Conservation (phyloP, 2,113 vertebrate species). For the Corvus hawaiiensis region DNA sequence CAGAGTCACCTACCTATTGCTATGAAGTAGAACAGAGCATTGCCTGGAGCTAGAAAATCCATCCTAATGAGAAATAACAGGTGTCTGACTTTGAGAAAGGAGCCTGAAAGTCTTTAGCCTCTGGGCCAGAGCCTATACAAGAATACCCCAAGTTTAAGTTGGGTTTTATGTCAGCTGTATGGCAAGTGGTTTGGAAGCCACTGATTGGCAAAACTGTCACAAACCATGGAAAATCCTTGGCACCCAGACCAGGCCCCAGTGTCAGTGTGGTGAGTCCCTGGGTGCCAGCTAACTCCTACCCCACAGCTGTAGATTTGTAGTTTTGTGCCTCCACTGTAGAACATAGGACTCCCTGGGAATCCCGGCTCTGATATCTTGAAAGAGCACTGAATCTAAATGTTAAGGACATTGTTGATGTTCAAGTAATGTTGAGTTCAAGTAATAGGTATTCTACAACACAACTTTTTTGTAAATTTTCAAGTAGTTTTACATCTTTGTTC, state of each 20-base stretch:
- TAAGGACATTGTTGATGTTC: not conserved
- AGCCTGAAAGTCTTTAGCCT: not conserved
- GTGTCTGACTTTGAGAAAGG: not conserved
- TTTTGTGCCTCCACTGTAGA: not conserved
- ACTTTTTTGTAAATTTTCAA: not conserved
- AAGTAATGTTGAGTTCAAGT: not conserved
- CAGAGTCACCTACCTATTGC: not conserved
- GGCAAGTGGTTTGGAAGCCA: not conserved
- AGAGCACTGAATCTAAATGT: not conserved
- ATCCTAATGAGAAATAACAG: not conserved
- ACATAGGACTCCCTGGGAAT: not conserved
- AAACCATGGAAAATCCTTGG: not conserved
- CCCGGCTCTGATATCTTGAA: not conserved
- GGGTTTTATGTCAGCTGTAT: not conserved
- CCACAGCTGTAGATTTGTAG: not conserved
- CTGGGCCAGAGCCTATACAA: not conserved
- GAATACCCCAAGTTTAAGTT: not conserved
- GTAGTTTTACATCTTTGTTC: not conserved
- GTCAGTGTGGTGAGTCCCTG: not conserved
- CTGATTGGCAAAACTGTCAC: not conserved
- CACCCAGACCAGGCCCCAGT: not conserved
- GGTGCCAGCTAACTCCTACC: not conserved
- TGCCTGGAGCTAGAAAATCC: not conserved
- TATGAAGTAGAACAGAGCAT: not conserved
- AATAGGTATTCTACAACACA: not conserved